These are phyloP conservation scores for Etheostoma perlongum DNA, from an alignment of 2,797 vertebrate species.

Conservation along the genomic window DNA sequence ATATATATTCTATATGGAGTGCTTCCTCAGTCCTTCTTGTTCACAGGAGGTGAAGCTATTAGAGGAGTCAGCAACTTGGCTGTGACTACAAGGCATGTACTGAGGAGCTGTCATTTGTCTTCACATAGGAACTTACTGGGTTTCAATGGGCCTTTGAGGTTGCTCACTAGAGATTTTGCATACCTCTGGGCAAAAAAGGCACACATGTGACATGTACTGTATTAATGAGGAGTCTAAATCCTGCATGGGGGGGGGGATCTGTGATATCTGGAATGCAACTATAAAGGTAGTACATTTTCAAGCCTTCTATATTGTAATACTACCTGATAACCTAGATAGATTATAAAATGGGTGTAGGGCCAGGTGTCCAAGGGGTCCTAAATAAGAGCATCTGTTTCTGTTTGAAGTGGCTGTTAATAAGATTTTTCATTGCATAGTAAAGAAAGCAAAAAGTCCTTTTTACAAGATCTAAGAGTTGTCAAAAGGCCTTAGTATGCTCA, in stretches of 20 bases:
- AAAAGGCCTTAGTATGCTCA: background rate
- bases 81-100: slow-evolving; percentile 41
- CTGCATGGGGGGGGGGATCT: slow-evolving; percentile 3
- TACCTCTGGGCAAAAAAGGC: slow-evolving; percentile 28
- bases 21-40: slow-evolving; percentile 62
- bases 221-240: slow-evolving; percentile 57
- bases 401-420: slow-evolving; percentile 11
- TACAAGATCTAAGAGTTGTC: background rate
- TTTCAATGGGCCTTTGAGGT: slow-evolving; percentile 35
- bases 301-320: background rate
- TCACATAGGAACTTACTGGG: slow-evolving; percentile 26
- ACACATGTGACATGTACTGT: slow-evolving; percentile 51
- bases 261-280: slow-evolving; percentile 2
- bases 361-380: background rate
- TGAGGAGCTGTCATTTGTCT: slow-evolving; percentile 65
- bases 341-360: background rate
- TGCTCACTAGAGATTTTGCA: slow-evolving; percentile 29
- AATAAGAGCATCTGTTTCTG: background rate
- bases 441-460: background rate
- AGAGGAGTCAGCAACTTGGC: slow-evolving; percentile 69
- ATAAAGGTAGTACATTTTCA: background rate
- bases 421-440: slow-evolving; percentile 9
- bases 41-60: slow-evolving; percentile 52
- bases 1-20: slow-evolving; percentile 26
- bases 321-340: slow-evolving; percentile 6